Base-by-base conservation (phyloP, 2,797 vertebrate species). In the Xyrichtys novacula region DNA sequence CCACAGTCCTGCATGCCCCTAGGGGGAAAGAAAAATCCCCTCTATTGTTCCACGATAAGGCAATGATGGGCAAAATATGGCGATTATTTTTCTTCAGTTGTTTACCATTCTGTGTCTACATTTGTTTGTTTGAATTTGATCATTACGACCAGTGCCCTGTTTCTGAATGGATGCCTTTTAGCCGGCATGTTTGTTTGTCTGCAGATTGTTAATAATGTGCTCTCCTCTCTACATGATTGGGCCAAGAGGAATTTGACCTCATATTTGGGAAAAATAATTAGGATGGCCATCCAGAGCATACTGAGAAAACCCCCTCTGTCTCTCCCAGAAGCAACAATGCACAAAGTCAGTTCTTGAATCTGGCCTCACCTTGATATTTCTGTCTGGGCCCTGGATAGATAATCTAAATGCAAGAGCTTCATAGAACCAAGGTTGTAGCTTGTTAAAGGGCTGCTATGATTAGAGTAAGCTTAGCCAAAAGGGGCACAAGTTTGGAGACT, bases 191-290 rank as follows among this genome's bases (percentile, higher is more conserved):
- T 88, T 91, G 84, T 86, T 87, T 88, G 36, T 85, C 78, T 85
- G 74, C 63, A 81, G 65, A 82, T 85, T 64, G 49, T 72, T 79
- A 84, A 88, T 88, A 91, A 87, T 78, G 76, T 78, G 74, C 78
- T 75, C 32, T 72, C 43, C 58, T 74, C 47, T 75, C 62, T 67
- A 60, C 57, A 25, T 74, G 71, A 85, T 80, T 85, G 85, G 81
- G 52, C 74, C 70, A 70, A 55, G 62, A 81, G 72, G 80, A 84
- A 86, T 83, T 75, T 91, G 88, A 86, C 88, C 88, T 90, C 83
- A 85, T 88, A 83, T 71, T 81, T 82, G 74, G 80, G 85, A 80
- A 84, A 91, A 89, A 90, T 88, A 88, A 91, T 90, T 89, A 88
- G 84, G 72, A 75, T 20, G 25, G 56, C 52, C 17, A 46, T 80